phyloP scores from a whole-genome alignment of 1,140 invertebrate genomes.

The Drosophila nikananu region DNA sequence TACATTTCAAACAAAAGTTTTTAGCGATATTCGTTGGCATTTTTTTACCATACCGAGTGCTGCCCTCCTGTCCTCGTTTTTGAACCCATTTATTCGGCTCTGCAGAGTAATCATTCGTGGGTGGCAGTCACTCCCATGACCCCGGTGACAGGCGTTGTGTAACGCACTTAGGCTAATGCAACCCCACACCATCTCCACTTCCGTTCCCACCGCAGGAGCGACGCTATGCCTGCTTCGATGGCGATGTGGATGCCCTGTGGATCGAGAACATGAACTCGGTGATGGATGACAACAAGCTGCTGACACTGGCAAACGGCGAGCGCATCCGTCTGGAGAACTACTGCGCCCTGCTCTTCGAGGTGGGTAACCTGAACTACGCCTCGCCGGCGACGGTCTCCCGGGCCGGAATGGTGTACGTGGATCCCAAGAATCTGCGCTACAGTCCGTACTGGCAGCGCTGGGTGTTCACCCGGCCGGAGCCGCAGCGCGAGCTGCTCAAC shows the following conservation, averaged over 20 bases:
- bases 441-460: slow-evolving; percentile 94
- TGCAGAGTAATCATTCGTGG: slow-evolving; percentile 57
- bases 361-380: slow-evolving; percentile 94
- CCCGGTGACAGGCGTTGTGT: slow-evolving; percentile 56
- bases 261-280: slow-evolving; percentile 98
- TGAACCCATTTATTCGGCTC: slow-evolving; percentile 44
- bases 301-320: slow-evolving; percentile 96
- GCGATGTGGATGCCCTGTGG: slow-evolving; percentile 97
- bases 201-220: slow-evolving; percentile 86
- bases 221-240: slow-evolving; percentile 95
- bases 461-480: slow-evolving; percentile 85
- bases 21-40: neutral
- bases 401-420: slow-evolving; percentile 97
- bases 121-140: slow-evolving; percentile 5
- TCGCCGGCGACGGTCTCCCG: slow-evolving; percentile 96
- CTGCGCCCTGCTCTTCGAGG: slow-evolving; percentile 95
- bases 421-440: slow-evolving; percentile 95
- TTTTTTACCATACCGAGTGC: slow-evolving; percentile 4
- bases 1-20: neutral
- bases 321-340: slow-evolving; percentile 92
- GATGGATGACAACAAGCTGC: slow-evolving; percentile 96
- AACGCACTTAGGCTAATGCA: slow-evolving; percentile 79
- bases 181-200: slow-evolving; percentile 44
- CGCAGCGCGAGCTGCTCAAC: slow-evolving; percentile 68
- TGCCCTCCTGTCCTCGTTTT: neutral